Base-by-base conservation (phyloP, 2,888 invertebrate species). In the Tachina lurida region DNA sequence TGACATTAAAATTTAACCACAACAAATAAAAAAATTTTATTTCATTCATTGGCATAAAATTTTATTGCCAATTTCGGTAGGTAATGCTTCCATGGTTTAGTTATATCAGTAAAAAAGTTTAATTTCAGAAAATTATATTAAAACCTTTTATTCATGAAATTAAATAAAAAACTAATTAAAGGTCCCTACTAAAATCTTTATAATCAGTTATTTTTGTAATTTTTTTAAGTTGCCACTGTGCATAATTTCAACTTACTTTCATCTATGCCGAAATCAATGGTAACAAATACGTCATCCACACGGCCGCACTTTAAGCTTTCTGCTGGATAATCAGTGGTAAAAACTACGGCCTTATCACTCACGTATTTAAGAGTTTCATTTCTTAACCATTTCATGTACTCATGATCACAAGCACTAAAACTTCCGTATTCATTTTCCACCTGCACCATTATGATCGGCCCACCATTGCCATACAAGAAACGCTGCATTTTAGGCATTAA, bases 361-460 rank as follows among this genome's bases (percentile, higher is more conserved):
- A 92, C 91, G 77, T 92, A 91, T 22, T 90, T 89, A 41, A 89
- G 87, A 2, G 96, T 94, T 84, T 96, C 93, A 89, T 96, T 95
- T 4, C 95, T 93, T 52, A 98, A 91, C 92, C 95, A 95, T 22
- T 91, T 90, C 89, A 95, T 95, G 92, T 98, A 98, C 3, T 93
- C 91, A 82, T 93, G 93, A 90, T 98, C 97, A 89, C 95, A 96
- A 1, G 95, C 95, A 71, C 89, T 75, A 89, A 95, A 97, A 89
- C 96, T 96, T 0, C 97, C 98, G 90, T 98, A 98, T 92, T 98
- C 98, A 92, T 99, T 99, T 93, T 98, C 98, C 10, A 93, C 90
- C 71, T 98, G 97, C 70, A 97, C 95, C 94, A 96, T 95, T 86
- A 98, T 96, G 45, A 98, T 95, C 0, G 97, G 96, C 5, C 98